Base-by-base conservation (phyloP, 2,797 vertebrate genomes). In the Mastacembelus armatus region DNA sequence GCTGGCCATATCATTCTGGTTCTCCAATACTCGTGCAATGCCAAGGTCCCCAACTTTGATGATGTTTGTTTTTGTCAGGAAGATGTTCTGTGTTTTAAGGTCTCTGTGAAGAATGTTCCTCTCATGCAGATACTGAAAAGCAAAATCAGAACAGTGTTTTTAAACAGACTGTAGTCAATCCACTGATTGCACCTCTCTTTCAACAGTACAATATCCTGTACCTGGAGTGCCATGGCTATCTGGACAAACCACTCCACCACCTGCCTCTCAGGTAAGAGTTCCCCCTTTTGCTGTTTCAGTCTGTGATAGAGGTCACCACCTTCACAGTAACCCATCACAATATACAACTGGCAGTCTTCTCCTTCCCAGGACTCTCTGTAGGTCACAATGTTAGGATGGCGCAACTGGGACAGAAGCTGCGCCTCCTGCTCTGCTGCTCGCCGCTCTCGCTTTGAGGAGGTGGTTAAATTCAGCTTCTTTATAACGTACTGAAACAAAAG, bases 191-290 rank as follows among this genome's bases (percentile, higher is more conserved):
- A n/a, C 14, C 16, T 59, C 10, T 32, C 10, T 27, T 48, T 60
- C 7, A 48, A 7, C 19, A 21, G 32, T 2, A 36, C n/a, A 43
- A 8, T 36, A 51, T 86, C 22, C 16, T 10, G 14, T 57, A 98
- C 98, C 97, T 98, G 96, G 43, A 99, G 89, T 0, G 98, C 97
- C 98, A 99, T 99, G 48, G 96, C 95, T n/a, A 99, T 98, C 90
- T 99, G 98, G 42, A 99, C 96, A 82, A 99, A 99, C 98, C 98
- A 99, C 80, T 99, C 97, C 74, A 99, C 96, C 70, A 99, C 96
- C 86, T 96, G 96, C 84, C 83, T 95, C 89, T 99, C 98, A 0
- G 94, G 93, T 61, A 99, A 68, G 30, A 98, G 96, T 44, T 93
- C 95, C 10, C 96, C 96, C 62, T 96, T 97, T 77, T 95, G 97